Percentiles rank a stretch among this genome's conserved stretches.
These are phyloP conservation scores for Brachyopa scutellaris DNA, from an alignment of 2,888 invertebrate species.

Conservation along the genomic window DNA sequence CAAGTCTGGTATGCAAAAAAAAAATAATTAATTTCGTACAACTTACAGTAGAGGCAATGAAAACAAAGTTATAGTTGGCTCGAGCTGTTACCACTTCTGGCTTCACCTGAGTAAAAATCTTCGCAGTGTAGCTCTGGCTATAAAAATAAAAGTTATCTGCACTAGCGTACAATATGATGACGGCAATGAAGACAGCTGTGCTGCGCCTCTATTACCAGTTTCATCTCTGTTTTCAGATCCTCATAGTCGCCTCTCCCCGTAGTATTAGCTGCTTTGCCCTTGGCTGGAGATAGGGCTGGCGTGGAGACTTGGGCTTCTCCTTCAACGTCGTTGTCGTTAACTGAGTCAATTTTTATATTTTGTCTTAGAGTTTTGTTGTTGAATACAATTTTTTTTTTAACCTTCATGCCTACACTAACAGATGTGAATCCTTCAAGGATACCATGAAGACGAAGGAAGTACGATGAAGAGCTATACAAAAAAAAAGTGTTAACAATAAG, in stretches of 20 bases:
- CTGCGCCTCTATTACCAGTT: slow-evolving; percentile 34
- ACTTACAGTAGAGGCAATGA: slow-evolving; percentile 63
- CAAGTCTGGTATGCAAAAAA: no score
- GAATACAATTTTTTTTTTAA: slow-evolving; percentile 66
- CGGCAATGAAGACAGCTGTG: slow-evolving; percentile 46
- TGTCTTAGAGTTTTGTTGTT: slow-evolving; percentile 56
- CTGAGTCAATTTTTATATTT: slow-evolving; percentile 63
- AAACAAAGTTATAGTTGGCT: slow-evolving; percentile 52
- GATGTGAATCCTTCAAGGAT: slow-evolving; percentile 67
- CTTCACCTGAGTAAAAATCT: slow-evolving; percentile 52
- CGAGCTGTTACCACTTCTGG: slow-evolving; percentile 63
- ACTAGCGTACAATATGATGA: slow-evolving; percentile 38
- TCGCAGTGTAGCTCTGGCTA: slow-evolving; percentile 22
- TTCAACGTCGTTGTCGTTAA: slow-evolving; percentile 35
- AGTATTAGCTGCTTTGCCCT: slow-evolving; percentile 25
- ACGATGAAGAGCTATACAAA: slow-evolving; percentile 20
- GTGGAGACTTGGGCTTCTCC: not conserved
- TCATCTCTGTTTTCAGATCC: slow-evolving; percentile 30
- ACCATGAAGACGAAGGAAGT: slow-evolving; percentile 39
- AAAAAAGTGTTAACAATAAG: slow-evolving; percentile 70
- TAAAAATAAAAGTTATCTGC: slow-evolving; percentile 61
- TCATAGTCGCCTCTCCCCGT: not conserved
- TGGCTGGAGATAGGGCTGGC: slow-evolving; percentile 16
- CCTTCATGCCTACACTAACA: slow-evolving; percentile 55
- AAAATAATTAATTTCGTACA: slow-evolving; percentile 37